These are phyloP conservation scores for Catostomus latipinnis DNA, from an alignment of 2,797 vertebrate species.

Conservation along the genomic window DNA sequence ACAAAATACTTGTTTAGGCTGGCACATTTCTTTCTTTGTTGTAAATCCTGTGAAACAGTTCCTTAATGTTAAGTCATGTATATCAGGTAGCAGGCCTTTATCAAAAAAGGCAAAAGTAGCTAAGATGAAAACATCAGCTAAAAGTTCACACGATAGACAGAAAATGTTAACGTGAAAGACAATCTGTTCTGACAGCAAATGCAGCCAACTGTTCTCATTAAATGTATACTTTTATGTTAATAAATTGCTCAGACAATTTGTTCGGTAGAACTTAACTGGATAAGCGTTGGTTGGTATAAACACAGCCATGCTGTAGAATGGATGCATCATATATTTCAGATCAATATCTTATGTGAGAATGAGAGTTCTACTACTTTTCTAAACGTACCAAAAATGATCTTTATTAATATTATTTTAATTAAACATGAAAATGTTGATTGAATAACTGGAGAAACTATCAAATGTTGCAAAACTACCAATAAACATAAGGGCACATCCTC, in stretches of 20 bases:
- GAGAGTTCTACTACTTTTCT: not conserved
- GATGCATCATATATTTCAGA: not conserved
- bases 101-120: not conserved
- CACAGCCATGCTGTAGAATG: constrained; percentile 1
- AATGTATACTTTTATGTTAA: not conserved
- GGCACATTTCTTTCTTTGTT: not conserved
- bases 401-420: no score
- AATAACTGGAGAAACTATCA: not conserved
- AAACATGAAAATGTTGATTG: not conserved
- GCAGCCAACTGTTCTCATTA: not conserved
- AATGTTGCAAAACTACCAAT: not conserved
- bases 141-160: not conserved
- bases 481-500: not conserved
- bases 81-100: not conserved
- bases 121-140: not conserved
- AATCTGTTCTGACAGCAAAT: not conserved
- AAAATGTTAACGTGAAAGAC: not conserved
- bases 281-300: not conserved
- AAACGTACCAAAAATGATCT: not conserved
- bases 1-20: not conserved
- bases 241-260: not conserved
- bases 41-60: not conserved
- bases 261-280: not conserved
- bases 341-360: not conserved
- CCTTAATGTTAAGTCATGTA: not conserved